These are phyloP conservation scores for Porites cylindrica DNA, from an alignment of 92 coral and sea anemone genomes.

Conservation along the genomic window DNA sequence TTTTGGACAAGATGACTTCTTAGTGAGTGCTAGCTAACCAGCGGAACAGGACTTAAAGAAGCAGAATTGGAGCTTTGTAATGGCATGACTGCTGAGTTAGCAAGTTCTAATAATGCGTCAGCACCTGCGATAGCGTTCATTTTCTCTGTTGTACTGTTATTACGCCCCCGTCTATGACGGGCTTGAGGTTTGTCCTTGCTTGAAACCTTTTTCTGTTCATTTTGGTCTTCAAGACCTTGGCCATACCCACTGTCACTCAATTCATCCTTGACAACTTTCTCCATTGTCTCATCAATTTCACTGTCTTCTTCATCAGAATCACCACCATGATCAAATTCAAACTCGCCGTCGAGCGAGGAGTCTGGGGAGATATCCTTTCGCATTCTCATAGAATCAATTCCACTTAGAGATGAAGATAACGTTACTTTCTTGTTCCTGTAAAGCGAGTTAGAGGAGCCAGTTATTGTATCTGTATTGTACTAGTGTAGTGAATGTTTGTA, in stretches of 20 bases:
- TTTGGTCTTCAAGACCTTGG: conserved; percentile 81
- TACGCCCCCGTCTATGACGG: conserved; percentile 53
- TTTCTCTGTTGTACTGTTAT: conserved; percentile 75
- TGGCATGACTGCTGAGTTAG: conserved; percentile 89
- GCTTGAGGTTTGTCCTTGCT: conserved; percentile 25
- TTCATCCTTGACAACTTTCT: conserved; percentile 85
- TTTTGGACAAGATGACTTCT: not conserved
- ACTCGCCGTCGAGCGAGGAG: conserved; percentile 97
- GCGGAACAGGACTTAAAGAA: conserved; percentile 63
- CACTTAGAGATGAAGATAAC: conserved; percentile 78
- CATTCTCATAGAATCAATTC: conserved; percentile 55
- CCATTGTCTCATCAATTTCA: conserved; percentile 93
- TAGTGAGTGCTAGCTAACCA: conserved; percentile 59
- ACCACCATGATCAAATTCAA: conserved; percentile 94
- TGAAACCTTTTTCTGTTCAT: conserved; percentile 57
- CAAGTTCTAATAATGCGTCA: conserved; percentile 92
- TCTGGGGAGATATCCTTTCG: conserved; percentile 84
- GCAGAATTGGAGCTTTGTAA: conserved; percentile 53
- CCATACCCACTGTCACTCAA: conserved; percentile 97
- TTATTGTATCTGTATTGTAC: not conserved
- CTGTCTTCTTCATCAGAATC: conserved; percentile 96
- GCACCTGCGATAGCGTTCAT: conserved; percentile 95
- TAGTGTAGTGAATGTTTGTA: no score
- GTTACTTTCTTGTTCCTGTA: conserved; percentile 38
- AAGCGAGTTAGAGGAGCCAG: not conserved